Conservation (phyloP, 2,113 vertebrate species). For the Phyllostomus discolor region DNA sequence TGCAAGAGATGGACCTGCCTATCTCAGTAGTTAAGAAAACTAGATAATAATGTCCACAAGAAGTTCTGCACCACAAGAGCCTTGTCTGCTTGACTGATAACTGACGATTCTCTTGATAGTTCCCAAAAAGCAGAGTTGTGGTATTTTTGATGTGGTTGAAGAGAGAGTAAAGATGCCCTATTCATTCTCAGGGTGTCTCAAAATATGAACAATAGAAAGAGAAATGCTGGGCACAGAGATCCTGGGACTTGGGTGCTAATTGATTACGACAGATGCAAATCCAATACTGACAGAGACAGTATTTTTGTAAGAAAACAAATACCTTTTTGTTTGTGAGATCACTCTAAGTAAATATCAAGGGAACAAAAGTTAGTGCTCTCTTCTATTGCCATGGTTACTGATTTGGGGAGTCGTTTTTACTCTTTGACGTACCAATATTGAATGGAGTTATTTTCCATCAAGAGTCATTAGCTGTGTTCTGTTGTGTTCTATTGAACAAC, state of each 20-base stretch:
- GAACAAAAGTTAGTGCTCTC: not conserved
- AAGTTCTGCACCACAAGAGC: not conserved
- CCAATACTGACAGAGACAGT: not conserved
- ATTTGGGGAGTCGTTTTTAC: not conserved
- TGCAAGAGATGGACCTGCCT: not conserved
- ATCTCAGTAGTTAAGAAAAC: not conserved
- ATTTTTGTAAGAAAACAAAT: not conserved
- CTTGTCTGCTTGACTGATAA: not conserved
- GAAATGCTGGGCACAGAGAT: too few relatives aligned
- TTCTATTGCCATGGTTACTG: not conserved
- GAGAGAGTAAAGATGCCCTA: not conserved
- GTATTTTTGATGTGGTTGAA: accelerated
- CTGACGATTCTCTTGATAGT: not conserved
- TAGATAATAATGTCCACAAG: not conserved
- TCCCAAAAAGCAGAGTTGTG: not conserved
- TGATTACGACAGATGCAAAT: not conserved
- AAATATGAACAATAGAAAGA: not conserved
- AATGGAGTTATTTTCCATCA: slow-evolving; percentile 6
- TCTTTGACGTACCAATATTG: not conserved
- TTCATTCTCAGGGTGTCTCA: not conserved
- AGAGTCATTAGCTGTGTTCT: not conserved
- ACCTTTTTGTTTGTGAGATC: not conserved
- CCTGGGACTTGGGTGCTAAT: not conserved
- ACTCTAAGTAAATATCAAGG: not conserved
- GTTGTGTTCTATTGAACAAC: not conserved